These are phyloP conservation scores for Siphamia tubifer DNA, from an alignment of 2,113 vertebrate genomes.

Conservation along the genomic window DNA sequence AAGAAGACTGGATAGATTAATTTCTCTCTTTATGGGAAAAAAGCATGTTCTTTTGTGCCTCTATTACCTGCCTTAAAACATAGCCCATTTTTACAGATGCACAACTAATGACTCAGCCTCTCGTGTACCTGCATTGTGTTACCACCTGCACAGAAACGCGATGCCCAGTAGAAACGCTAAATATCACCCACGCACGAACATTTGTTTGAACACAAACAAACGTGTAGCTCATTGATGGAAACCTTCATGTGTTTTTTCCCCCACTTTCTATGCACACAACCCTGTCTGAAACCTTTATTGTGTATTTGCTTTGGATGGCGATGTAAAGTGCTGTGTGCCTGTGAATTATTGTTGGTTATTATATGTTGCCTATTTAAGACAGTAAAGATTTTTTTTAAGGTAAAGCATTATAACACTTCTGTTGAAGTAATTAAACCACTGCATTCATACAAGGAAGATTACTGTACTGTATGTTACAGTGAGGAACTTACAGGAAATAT, in stretches of 20 bases:
- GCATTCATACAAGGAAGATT: constrained; percentile 6
- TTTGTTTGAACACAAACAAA: constrained; percentile 55
- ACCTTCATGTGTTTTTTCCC: neutral
- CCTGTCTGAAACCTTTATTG: neutral
- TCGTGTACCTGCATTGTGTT: constrained; percentile 23
- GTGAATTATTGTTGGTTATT: constrained; percentile 3
- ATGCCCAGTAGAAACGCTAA: constrained; percentile 37
- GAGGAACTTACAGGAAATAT: neutral
- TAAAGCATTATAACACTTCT: constrained; percentile 4
- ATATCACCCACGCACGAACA: neutral
- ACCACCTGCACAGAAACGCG: constrained; percentile 24
- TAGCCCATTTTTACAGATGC: constrained; percentile 2
- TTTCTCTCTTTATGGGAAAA: no score
- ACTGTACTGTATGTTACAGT: neutral
- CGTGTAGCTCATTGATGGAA: neutral
- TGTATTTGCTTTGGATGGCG: constrained; percentile 23
- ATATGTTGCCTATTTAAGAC: constrained; percentile 30
- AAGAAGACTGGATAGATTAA: no score
- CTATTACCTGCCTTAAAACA: neutral
- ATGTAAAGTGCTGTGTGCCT: constrained; percentile 7
- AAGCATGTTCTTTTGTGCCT: no score
- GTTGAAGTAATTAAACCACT: constrained; percentile 3
- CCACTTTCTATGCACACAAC: neutral
- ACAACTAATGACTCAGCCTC: neutral
- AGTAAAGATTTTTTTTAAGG: constrained; percentile 8